Conservation (phyloP, 2,113 vertebrate species). For the Elachura formosa region DNA sequence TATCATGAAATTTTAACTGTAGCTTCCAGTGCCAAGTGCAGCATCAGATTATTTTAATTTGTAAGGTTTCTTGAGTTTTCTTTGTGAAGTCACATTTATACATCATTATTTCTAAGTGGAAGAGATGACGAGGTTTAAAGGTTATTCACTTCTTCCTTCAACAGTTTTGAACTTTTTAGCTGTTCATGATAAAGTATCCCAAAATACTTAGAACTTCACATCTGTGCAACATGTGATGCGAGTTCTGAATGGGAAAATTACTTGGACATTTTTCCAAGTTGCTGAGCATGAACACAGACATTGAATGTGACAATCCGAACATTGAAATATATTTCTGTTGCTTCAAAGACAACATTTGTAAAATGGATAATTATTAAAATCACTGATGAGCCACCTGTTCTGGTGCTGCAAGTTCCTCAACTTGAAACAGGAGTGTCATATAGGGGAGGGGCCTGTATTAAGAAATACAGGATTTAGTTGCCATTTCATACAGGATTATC, state of each 20-base stretch:
- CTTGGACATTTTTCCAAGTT: not conserved
- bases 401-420: not conserved
- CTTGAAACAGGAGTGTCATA: not conserved
- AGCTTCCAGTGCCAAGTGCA: not conserved
- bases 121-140: not conserved
- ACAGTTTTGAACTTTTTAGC: not conserved
- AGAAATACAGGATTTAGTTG: not conserved
- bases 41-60: not conserved
- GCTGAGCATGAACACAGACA: not conserved
- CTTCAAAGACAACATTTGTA: not conserved
- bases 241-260: not conserved
- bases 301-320: not conserved
- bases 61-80: not conserved
- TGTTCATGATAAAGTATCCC: not conserved
- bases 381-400: not conserved
- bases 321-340: not conserved
- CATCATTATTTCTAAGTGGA: not conserved
- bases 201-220: not conserved
- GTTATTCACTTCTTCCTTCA: not conserved
- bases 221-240: accelerated
- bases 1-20: not conserved
- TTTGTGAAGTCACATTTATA: not conserved
- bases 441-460: not conserved
- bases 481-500: not conserved
- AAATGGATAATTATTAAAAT: not conserved